Base-by-base conservation (phyloP, 1,140 invertebrate species). In the Cryptotermes secundus region DNA sequence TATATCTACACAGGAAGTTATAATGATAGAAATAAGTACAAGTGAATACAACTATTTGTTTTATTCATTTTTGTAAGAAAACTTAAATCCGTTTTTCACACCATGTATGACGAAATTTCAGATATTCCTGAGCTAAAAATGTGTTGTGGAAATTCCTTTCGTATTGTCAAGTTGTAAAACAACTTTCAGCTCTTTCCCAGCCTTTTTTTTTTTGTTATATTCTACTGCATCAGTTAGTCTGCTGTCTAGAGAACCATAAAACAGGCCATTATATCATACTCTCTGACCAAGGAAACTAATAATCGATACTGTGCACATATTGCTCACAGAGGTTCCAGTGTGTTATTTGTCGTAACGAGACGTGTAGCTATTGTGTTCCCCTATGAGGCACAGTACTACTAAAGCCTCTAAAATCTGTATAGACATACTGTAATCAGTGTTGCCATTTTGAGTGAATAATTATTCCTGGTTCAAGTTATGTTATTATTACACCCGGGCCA, bases 201-300 rank as follows among this genome's bases (percentile, higher is more conserved):
- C 53, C 24, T 59, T n/a, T n/a, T n/a, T n/a, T n/a, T n/a, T n/a
- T 72, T n/a, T 72, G 3, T 72, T n/a, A 72, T 72, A n/a, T n/a
- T n/a, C 59, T 31, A 31, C n/a, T 10, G n/a, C 59, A 72, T 72
- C 59, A 72, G 59, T 31, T 59, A 10, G 53, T 59, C 53, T 22
- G 53, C 26, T 72, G 59, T 14, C 59, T 14, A 72, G 1, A 16
- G 59, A 72, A 72, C 59, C 59, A 72, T 72, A 72, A 72, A 72
- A 72, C 59, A 72, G 59, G n/a, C 59, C 59, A 72, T 72, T 72
- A 49, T 49, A 49, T 49, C 22, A n/a, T 72, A 72, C 59, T 72
- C 59, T 31, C 26, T 31, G 59, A 31, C 59, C 59, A 72, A 72
- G 59, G 26, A 72, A 72, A 72, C 14, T 31, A 26, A 72, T 72